Evolutionary conservation across 2,888 invertebrate genomes (phyloP), one percentile per base, ranked within the genome.

Genomic region (Mantis religiosa): DNA sequence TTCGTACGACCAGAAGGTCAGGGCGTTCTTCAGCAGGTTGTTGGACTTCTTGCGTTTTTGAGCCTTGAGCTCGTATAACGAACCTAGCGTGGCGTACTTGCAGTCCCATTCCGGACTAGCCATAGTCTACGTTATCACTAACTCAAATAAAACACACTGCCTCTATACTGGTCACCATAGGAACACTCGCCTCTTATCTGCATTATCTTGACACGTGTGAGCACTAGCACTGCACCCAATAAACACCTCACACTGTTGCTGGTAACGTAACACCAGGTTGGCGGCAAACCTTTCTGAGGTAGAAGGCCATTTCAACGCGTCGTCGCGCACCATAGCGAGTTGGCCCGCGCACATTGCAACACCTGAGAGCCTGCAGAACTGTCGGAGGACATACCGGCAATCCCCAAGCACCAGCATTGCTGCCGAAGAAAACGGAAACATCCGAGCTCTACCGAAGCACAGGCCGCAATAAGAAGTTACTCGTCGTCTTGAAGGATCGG

Each of bases 61-160:
- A 14, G 87, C 87, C 85, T 90, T 90, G n/a, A 90, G 90, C 81
- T 89, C 90, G 89, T 90, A 89, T 30, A 90, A 85, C 30, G 90
- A 89, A 14, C 89, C 89, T n/a, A 90, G 41, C 81, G 90, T 89
- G 54, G 90, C 89, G 88, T 89, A 90, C 71, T 89, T 90, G 71
- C 30, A 82, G 82, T 85, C 89, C 87, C 89, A 89, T 30, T 82
- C 87, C 34, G 82, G 27, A n/a, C 34, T 34, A 20, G n/a, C 87
- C 87, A 87, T 87, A 28, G 47, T 87, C 8, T 25, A 3, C 54
- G 3, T 71, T 83, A 30, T 83, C 83, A 28, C 30, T 30, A n/a
- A 30, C 83, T 83, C 83, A 30, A 30, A 28, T n/a, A 83, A 28
- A 30, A 71, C 83, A 27, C 85, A 34, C 41, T n/a, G 41, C 47